phyloP scores from a whole-genome alignment of 2,797 vertebrate genomes.

The Pitangus sulphuratus region DNA sequence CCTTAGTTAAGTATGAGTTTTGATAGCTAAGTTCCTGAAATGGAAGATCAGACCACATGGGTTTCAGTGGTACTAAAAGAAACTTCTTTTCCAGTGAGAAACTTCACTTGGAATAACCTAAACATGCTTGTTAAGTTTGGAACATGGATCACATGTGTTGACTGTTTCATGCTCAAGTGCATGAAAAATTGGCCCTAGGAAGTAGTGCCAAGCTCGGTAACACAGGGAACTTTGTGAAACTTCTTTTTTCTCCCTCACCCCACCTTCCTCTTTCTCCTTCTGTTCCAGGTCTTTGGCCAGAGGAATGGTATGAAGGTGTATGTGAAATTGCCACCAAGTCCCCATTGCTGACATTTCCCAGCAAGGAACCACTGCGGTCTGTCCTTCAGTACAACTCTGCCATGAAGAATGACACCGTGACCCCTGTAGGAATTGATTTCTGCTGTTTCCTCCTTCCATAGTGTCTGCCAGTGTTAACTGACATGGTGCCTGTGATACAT shows the following conservation, averaged over 20 bases:
- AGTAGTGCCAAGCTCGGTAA: background rate
- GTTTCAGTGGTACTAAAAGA: background rate
- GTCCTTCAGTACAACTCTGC: conserved; percentile 98
- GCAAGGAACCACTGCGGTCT: conserved; percentile 92
- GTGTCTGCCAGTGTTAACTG: background rate
- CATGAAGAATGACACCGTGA: conserved; percentile 96
- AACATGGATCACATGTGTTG: background rate
- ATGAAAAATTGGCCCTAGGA: background rate
- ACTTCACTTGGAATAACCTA: background rate
- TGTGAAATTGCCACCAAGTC: conserved; percentile 98
- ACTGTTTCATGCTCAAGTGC: background rate
- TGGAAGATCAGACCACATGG: background rate
- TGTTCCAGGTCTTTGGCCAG: conserved; percentile 91
- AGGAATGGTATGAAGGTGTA: conserved; percentile 97
- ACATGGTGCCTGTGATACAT: background rate
- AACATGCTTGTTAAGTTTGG: background rate
- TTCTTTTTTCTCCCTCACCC: background rate
- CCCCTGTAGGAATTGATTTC: conserved; percentile 78
- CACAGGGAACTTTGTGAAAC: background rate
- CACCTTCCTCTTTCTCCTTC: background rate
- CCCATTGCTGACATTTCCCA: conserved; percentile 92
- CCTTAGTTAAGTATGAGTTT: background rate
- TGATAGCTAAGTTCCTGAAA: background rate
- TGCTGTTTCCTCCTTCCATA: background rate
- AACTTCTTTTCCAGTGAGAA: background rate